Evolutionary conservation across 35 echinoderm and acorn worm species (phyloP), one percentile per base, ranked within the genome.

Genomic region (Acanthaster planci): DNA sequence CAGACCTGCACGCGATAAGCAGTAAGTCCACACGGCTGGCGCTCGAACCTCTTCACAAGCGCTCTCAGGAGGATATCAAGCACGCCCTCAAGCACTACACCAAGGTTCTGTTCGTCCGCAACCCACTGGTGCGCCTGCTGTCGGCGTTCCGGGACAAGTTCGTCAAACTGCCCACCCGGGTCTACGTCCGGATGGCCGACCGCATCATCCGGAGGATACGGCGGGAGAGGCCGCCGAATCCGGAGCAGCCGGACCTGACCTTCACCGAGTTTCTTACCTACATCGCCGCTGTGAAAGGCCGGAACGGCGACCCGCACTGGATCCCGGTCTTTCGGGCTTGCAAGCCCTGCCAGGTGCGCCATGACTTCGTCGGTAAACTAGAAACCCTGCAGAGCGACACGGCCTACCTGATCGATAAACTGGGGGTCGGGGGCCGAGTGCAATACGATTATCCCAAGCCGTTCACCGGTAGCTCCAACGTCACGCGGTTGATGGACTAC

Each of bases 101-200:
- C 19, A 72, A 72, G 29, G 64, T 72, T 72, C 34, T 72, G 14
- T 72, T 72, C 34, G 64, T 72, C 14, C 64, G 64, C 26, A 26
- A 72, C 34, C 64, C 64, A 14, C 23, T 72, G 23, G 64, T 72
- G 23, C 64, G 64, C 10, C 64, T 72, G 8, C 64, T 72, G 26
- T 72, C 64, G 0, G 64, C 64, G 64, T 72, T 12, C 64, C 18
- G 64, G 64, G 64, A 72, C 15, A 72, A 72, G 15, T 72, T 72
- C 64, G 64, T 72, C 64, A 72, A 72, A 72, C 64, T 72, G 26
- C 64, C 64, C 64, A 72, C 64, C 26, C 26, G 64, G 14, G 7
- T 12, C 30, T 72, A 36, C 64, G n/a, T 72, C 64, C 4, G 9
- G 21, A 16, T 16, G 26, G 64, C 64, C 14, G 23, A 31, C 64